Base-by-base conservation (phyloP, 2,888 invertebrate genomes). In the Drepana falcataria region DNA sequence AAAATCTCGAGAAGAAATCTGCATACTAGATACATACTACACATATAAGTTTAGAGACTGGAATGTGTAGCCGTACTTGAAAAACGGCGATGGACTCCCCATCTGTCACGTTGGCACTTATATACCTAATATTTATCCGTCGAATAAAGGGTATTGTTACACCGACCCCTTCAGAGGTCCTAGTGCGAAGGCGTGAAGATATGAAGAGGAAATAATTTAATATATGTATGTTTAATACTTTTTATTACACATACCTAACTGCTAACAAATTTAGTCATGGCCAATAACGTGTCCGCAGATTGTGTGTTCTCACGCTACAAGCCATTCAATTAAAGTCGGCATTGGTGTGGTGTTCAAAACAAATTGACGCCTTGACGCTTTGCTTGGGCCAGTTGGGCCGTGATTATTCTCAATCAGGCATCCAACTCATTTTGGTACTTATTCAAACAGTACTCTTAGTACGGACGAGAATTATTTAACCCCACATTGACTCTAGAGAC, bases 351-450 rank as follows among this genome's bases (percentile, higher is more conserved):
- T 58, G 59, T 60, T 49, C 41, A 44, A 49, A 57, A 66, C 54
- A 58, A 69, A 68, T 74, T 75, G 69, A 63, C 64, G 70, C 71
- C 69, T 71, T 72, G 77, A 67, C 69, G 67, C 61, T 62, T 61
- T 64, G 61, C 55, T 58, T 55, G 53, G 55, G 57, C 60, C 56
- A 61, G 54, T 58, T 55, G 53, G 55, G 57, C 60, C 56, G 62
- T 71, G 62, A 75, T 76, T 70, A 72, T 64, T 72, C 60, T 68
- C 68, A 78, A 75, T 77, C 64, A 71, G 62, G 48, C 34, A 48
- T 34, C 33, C 34, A 40, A 34, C 51, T n/a, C 44, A 44, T 21
- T 40, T 37, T 40, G 40, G 7, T 40, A 40, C 40, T 40, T 40
- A 21, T 37, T 37, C 37, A 3, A 37, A 37, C 5, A 37, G 3